phyloP scores from a whole-genome alignment of 2,888 invertebrate genomes.

The Sicus ferrugineus region DNA sequence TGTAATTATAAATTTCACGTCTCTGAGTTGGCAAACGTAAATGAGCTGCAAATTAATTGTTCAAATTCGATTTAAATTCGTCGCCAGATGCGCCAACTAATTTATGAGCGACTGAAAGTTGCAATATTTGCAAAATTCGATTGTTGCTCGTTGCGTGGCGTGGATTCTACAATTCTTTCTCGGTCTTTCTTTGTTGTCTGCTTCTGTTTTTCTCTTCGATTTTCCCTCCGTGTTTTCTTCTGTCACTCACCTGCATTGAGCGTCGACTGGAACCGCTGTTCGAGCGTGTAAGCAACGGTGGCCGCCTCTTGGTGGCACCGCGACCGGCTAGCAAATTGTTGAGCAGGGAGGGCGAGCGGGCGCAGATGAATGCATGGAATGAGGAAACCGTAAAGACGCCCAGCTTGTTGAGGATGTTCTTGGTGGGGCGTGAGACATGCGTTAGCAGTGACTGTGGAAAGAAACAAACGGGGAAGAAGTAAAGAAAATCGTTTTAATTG shows the following conservation, averaged over 20 bases:
- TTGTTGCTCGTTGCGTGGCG: background rate
- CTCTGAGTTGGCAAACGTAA: background rate
- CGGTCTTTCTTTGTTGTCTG: background rate
- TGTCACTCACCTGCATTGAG: constrained; percentile 77
- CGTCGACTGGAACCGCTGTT: constrained; percentile 88
- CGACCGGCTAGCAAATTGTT: constrained; percentile 91
- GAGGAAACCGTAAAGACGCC: constrained; percentile 98
- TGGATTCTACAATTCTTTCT: background rate
- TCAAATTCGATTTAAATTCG: background rate
- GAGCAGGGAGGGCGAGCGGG: constrained; percentile 90
- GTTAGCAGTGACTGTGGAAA: constrained; percentile 86
- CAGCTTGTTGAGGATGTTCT: constrained; percentile 91
- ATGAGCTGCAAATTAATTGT: background rate
- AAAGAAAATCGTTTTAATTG: background rate
- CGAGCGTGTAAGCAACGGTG: constrained; percentile 88
- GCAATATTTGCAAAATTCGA: background rate
- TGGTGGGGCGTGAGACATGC: constrained; percentile 93
- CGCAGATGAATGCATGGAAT: constrained; percentile 97
- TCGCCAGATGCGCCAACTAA: background rate
- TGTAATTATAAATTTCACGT: too few relatives aligned
- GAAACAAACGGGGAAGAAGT: constrained; percentile 31
- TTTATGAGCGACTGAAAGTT: background rate
- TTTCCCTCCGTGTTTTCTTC: background rate
- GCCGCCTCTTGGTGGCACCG: constrained; percentile 88
- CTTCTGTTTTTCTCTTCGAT: background rate